Base-by-base conservation (phyloP, 2,113 vertebrate species). In the Saguinus imperator region DNA sequence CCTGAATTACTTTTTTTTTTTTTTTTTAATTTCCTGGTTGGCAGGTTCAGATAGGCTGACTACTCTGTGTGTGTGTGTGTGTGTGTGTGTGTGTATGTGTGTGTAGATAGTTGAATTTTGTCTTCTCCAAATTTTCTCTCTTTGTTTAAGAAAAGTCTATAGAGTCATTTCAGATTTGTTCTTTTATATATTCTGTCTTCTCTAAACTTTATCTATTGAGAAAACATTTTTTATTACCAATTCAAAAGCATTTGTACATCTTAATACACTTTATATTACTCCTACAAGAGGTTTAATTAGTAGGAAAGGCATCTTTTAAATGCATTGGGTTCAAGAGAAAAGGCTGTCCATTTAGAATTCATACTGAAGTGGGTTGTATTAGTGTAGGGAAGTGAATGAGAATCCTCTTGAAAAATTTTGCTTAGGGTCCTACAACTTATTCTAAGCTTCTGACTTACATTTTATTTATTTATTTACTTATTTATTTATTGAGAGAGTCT, bases 241-340 rank as follows among this genome's bases (percentile, higher is more conserved):
- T 96, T 88, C 83, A 94, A 95, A 97, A 84, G 48, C 43, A 61
- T 93, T 91, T 21, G 23, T 91, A 61, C 27, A 61, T 97, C 68
- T 94, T 76, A 96, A 80, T 52, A 40, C 18, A 32, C 35, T 70
- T 40, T 52, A n/a, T 89, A 75, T 75, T 40, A 95, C 68, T 87
- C 57, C 48, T 57, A 94, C 8, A 83, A 93, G 45, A 94, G 6
- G 32, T 91, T 1, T 95, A 72, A 87, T 94, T 94, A 86, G 64
- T 80, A 68, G 29, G 68, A 94, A 96, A 93, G 73, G 40, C 50
- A 76, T 72, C 8, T 94, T 21, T 73, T 82, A 85, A 66, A 77
- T 94, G 66, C 25, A 76, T 21, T 89, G 55, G 16, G 23, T 81
- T 64, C 58, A 37, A 45, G 72, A 37, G 76, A 58, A 83, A 94